phyloP scores from a whole-genome alignment of 2,797 vertebrate genomes.

The Selene dorsalis region DNA sequence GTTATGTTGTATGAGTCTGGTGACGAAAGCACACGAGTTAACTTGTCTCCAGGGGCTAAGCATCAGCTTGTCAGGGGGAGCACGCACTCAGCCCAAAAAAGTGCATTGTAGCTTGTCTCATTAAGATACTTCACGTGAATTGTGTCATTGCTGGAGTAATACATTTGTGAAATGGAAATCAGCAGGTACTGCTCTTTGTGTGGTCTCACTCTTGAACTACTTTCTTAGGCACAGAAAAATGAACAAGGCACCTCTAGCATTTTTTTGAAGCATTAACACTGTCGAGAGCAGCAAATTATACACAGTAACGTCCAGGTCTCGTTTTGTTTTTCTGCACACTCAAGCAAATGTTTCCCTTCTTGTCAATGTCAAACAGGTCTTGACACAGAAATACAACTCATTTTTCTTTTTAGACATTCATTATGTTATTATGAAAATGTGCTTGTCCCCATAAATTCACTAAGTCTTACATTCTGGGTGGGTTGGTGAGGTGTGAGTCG shows the following conservation, averaged over 20 bases:
- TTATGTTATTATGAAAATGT: slow-evolving; percentile 80
- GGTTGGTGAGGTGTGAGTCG: slow-evolving; percentile 58
- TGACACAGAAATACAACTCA: slow-evolving; percentile 73
- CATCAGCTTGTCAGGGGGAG: slow-evolving; percentile 58
- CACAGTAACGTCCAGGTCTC: slow-evolving; percentile 82
- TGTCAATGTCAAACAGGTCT: slow-evolving; percentile 65
- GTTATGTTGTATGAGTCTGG: slow-evolving; percentile 57
- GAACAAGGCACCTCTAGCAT: slow-evolving; percentile 88
- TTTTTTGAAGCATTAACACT: slow-evolving; percentile 82
- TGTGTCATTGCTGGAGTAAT: slow-evolving; percentile 67
- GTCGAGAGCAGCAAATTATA: slow-evolving; percentile 81
- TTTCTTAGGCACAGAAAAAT: slow-evolving; percentile 86
- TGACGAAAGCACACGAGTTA: slow-evolving; percentile 61
- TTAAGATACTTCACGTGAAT: slow-evolving; percentile 71
- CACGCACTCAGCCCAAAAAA: slow-evolving; percentile 79
- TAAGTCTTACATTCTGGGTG: slow-evolving; percentile 75
- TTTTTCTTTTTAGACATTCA: slow-evolving; percentile 77
- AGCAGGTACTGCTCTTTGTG: slow-evolving; percentile 68
- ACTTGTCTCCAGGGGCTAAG: slow-evolving; percentile 67
- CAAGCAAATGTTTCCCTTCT: slow-evolving; percentile 70
- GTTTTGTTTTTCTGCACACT: slow-evolving; percentile 58
- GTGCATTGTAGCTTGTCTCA: slow-evolving; percentile 79
- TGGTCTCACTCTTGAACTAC: slow-evolving; percentile 73
- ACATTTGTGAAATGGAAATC: slow-evolving; percentile 71
- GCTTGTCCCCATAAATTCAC: slow-evolving; percentile 78